These are phyloP conservation scores for Chrysotoxum bicinctum DNA, from an alignment of 2,888 invertebrate genomes.

Conservation along the genomic window DNA sequence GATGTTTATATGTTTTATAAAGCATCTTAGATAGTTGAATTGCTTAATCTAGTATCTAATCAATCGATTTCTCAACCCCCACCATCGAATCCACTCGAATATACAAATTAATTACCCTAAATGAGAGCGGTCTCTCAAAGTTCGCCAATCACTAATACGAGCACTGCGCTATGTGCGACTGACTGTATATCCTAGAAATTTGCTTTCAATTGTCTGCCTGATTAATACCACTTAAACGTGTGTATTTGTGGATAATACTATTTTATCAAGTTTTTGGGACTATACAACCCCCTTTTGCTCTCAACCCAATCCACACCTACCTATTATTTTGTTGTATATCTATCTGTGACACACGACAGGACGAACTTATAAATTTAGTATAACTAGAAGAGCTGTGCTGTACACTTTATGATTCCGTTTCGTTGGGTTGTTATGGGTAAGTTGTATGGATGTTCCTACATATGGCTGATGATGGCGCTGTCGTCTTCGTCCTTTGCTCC, in stretches of 20 bases:
- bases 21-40: not conserved
- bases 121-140: constrained; percentile 50
- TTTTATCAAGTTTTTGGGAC: constrained; percentile 63
- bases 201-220: constrained; percentile 64
- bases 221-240: constrained; percentile 69
- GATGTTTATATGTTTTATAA: not conserved
- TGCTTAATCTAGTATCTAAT: not conserved
- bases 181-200: constrained; percentile 43
- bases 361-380: constrained; percentile 46
- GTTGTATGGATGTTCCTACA: constrained; percentile 27
- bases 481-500: constrained; percentile 33
- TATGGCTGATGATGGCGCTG: constrained; percentile 31
- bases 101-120: constrained; percentile 61
- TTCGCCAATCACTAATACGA: constrained; percentile 19
- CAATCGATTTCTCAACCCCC: constrained; percentile 44
- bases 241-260: constrained; percentile 71
- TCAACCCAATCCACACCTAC: not conserved
- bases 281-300: not conserved
- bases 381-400: constrained; percentile 27
- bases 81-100: constrained; percentile 26
- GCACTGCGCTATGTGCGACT: not conserved
- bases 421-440: constrained; percentile 51
- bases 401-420: constrained; percentile 28
- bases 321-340: constrained; percentile 21
- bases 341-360: constrained; percentile 55